phyloP scores from a whole-genome alignment of 2,797 vertebrate genomes.

The Coregonus ussuriensis region DNA sequence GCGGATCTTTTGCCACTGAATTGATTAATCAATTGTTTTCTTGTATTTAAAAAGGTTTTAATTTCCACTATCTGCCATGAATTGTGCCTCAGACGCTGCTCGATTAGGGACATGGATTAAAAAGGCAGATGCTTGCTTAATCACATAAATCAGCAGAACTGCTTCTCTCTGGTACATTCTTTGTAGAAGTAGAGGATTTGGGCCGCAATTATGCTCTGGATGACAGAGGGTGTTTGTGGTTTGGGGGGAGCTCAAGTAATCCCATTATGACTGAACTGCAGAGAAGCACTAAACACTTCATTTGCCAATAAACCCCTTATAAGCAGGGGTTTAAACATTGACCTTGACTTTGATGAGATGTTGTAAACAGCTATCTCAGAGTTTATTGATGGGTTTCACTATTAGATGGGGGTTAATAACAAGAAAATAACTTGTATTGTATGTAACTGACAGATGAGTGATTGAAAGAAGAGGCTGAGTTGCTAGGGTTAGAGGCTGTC shows the following conservation, averaged over 20 bases:
- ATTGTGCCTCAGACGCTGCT: slow-evolving; percentile 8
- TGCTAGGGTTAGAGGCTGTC: neutral
- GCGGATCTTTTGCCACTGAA: slow-evolving; percentile 5
- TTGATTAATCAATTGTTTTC: slow-evolving; percentile 14
- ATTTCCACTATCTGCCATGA: neutral
- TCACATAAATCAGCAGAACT: slow-evolving; percentile 45
- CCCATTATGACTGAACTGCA: slow-evolving; percentile 38
- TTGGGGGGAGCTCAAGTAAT: slow-evolving; percentile 30
- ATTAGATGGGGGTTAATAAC: neutral
- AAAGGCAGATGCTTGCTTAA: slow-evolving; percentile 36
- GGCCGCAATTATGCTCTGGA: slow-evolving; percentile 37
- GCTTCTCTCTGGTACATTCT: slow-evolving; percentile 26
- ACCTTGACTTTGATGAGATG: neutral
- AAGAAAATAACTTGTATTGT: neutral
- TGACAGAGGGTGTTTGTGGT: slow-evolving; percentile 44
- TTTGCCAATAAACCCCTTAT: neutral
- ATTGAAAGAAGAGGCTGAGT: neutral
- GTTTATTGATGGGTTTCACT: no score
- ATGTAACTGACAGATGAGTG: neutral
- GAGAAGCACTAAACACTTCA: slow-evolving; percentile 12
- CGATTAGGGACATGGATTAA: slow-evolving; percentile 24
- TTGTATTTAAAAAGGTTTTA: slow-evolving; percentile 9
- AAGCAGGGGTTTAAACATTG: neutral
- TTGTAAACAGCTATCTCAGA: neutral
- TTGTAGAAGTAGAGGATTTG: slow-evolving; percentile 46